These are phyloP conservation scores for Leptopterna dolabrata DNA, from an alignment of 2,888 invertebrate species.

Conservation along the genomic window DNA sequence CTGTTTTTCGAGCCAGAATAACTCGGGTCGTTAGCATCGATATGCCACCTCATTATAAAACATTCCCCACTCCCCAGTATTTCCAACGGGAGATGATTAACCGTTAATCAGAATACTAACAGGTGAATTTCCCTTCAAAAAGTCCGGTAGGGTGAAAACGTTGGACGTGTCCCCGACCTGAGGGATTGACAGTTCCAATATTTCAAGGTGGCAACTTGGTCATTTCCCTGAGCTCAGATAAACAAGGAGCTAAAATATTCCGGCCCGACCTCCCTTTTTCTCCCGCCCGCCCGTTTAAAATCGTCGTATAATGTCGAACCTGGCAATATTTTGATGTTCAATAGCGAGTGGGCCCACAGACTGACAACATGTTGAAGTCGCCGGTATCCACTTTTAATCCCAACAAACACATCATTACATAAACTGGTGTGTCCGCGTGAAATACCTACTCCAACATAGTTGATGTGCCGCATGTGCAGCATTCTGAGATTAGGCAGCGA, in stretches of 20 bases:
- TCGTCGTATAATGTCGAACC: not conserved
- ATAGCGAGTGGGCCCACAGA: not conserved
- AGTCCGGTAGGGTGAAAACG: not conserved
- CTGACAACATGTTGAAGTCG: too few species aligned
- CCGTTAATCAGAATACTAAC: slow-evolving; percentile 19
- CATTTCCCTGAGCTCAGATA: not conserved
- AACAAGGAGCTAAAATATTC: not conserved
- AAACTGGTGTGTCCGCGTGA: too few species aligned
- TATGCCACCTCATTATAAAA: not conserved
- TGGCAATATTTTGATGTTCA: not conserved
- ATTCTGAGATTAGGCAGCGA: too few species aligned
- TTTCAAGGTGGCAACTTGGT: not conserved
- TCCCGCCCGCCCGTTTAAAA: too few species aligned
- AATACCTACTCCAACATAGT: too few species aligned
- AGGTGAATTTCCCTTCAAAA: not conserved
- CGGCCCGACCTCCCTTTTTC: not conserved
- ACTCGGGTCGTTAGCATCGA: not conserved
- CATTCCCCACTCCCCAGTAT: not conserved
- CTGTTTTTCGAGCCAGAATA: too few species aligned
- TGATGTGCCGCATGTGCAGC: too few species aligned
- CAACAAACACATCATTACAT: too few species aligned
- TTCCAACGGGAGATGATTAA: not conserved
- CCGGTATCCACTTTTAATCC: too few species aligned
- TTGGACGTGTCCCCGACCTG: not conserved
- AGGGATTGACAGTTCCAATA: slow-evolving; percentile 33